Evolutionary conservation across 2,113 vertebrate genomes (phyloP), one percentile per base, ranked within the genome.

Genomic region (Esox niger): DNA sequence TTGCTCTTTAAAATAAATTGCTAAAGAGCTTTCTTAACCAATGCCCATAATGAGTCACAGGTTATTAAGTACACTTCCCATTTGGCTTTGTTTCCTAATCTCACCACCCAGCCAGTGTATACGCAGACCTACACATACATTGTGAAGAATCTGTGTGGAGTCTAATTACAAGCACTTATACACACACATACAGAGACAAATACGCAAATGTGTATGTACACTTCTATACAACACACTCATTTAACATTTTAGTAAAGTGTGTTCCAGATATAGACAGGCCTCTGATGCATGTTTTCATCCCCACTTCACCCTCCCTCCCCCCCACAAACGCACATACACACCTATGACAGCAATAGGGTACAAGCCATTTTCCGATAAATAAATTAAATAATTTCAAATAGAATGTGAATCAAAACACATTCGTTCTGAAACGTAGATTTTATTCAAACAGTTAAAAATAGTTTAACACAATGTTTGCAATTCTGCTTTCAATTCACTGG

Each of bases 361-460:
- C 15, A 8, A 21, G n/a, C 47, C 47, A 52, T 57, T 57, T 11
- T 2, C n/a, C n/a, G n/a, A n/a, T 26, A 13, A 27, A 57, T 25
- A 13, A 27, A 23, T 13, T 11, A 56, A 56, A 9, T 11, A 1
- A 3, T 27, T 56, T 56, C 1, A 27, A 35, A 61, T 21, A 61
- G 23, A 29, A 30, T 59, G 7, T 58, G 25, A 59, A 68, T 30
- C 26, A 2, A n/a, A n/a, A 47, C 55, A 47, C 77, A 68, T 73
- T 65, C 21, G 26, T 56, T 88, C 92, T 88, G 85, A 90, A 92
- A 89, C 78, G 84, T 80, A 91, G 78, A 79, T 79, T 91, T 93
- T 93, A 91, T 92, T 93, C 83, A 85, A 84, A 83, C 74, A 88
- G 88, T 91, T 93, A 87, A 92, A 91, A 93, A 91, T 88, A 89